Evolutionary conservation across 2,888 invertebrate species (phyloP).

Genomic region (Hypselothyrea guttata): DNA sequence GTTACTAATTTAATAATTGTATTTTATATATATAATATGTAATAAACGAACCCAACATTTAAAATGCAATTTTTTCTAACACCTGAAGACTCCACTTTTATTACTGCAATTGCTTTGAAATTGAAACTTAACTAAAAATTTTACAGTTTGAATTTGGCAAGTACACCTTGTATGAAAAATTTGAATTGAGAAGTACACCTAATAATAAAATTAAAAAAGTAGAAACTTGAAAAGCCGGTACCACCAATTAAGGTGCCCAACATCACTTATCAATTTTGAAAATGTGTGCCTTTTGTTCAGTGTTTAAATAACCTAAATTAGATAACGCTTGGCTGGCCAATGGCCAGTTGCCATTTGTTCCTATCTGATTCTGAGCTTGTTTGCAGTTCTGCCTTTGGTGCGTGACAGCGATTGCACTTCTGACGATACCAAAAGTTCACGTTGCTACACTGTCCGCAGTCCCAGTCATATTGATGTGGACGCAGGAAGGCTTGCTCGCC

Average conservation of each 20-base stretch:
- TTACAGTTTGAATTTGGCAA: no score
- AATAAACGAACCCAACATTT: no score
- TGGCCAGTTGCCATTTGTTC: conserved; percentile 53
- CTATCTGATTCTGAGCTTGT: conserved; percentile 34
- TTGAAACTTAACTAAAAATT: no score
- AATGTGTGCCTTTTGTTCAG: background rate
- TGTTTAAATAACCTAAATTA: conserved; percentile 10
- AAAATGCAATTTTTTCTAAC: no score
- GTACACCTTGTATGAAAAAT: no score
- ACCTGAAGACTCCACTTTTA: no score
- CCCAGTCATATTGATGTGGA: conserved; percentile 48
- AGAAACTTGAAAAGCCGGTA: no score
- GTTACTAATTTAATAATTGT: no score
- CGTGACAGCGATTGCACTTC: conserved; percentile 59
- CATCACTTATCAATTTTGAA: background rate
- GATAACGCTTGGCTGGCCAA: conserved; percentile 25
- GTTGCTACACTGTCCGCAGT: conserved; percentile 50
- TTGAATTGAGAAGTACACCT: no score
- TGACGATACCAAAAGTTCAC: conserved; percentile 61
- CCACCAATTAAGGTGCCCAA: background rate
- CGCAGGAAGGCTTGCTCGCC: conserved; percentile 11
- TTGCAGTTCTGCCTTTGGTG: conserved; percentile 31
- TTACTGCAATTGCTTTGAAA: no score
- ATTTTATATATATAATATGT: no score
- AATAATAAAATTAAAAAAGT: no score